Percentiles rank a stretch among this genome's conserved stretches.
Evolutionary conservation across 2,113 vertebrate genomes (phyloP).

Genomic region (Maccullochella peelii): DNA sequence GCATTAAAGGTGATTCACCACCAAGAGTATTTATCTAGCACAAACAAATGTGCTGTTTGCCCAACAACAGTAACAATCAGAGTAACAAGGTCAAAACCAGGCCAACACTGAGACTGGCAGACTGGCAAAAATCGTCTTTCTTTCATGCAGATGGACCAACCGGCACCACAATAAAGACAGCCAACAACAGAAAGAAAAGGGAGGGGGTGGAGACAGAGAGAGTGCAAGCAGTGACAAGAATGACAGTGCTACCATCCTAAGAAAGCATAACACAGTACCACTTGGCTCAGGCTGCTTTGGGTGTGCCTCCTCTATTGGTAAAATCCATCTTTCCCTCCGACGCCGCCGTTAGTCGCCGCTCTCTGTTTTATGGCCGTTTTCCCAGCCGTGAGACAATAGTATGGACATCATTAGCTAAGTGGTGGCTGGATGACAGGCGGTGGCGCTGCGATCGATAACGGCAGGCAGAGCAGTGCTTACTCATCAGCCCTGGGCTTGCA

Average conservation of each 20-base stretch:
- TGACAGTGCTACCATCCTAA: conserved; percentile 27
- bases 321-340: conserved; percentile 64
- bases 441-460: conserved; percentile 72
- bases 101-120: conserved; percentile 46
- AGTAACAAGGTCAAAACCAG: conserved; percentile 60
- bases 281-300: conserved; percentile 56
- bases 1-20: conserved; percentile 50
- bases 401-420: conserved; percentile 84
- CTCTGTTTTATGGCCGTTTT: conserved; percentile 67
- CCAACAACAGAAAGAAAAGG: conserved; percentile 15
- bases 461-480: conserved; percentile 68
- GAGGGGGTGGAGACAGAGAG: not conserved
- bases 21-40: conserved; percentile 38
- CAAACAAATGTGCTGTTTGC: conserved; percentile 51
- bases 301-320: conserved; percentile 54
- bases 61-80: conserved; percentile 46
- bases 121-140: conserved; percentile 28
- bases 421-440: conserved; percentile 78
- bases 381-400: conserved; percentile 64
- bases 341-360: conserved; percentile 6
- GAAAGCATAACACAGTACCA: conserved; percentile 17
- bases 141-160: conserved; percentile 45
- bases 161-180: conserved; percentile 36
- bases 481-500: conserved; percentile 70
- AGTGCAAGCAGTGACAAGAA: conserved; percentile 25